Conservation (phyloP, 2,113 vertebrate genomes). For the Crotalus tigris region DNA sequence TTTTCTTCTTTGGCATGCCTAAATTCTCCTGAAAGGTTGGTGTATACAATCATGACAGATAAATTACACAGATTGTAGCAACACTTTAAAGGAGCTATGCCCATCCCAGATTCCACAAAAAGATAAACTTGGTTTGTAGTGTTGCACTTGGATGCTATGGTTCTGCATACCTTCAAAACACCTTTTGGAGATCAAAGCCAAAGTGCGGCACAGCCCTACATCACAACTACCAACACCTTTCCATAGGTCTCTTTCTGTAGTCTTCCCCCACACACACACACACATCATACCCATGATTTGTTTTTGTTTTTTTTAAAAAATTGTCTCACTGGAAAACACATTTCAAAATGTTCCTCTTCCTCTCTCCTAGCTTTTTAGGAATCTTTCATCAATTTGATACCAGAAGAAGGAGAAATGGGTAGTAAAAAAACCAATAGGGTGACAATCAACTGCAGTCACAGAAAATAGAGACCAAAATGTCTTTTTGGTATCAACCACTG, state of each 20-base stretch:
- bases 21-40: not conserved
- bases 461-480: not conserved
- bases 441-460: not conserved
- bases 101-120: not conserved
- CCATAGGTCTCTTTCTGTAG: not conserved
- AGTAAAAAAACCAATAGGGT: not conserved
- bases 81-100: not conserved
- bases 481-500: not conserved
- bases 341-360: not conserved
- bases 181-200: not conserved
- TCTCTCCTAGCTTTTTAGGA: not conserved
- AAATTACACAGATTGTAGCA: not conserved
- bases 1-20: not conserved
- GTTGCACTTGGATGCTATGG: not conserved
- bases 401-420: not conserved
- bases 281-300: not conserved
- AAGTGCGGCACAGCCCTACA: not conserved
- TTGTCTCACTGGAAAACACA: not conserved
- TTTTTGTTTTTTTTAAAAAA: not conserved
- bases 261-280: rapidly evolving
- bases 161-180: not conserved
- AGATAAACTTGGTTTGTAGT: not conserved
- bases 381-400: not conserved
- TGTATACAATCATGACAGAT: not conserved
- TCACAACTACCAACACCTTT: not conserved